Percentiles rank a stretch among this genome's conserved stretches.
phyloP scores from a whole-genome alignment of 1,140 invertebrate species.

The Brachionus rotundiformis region DNA sequence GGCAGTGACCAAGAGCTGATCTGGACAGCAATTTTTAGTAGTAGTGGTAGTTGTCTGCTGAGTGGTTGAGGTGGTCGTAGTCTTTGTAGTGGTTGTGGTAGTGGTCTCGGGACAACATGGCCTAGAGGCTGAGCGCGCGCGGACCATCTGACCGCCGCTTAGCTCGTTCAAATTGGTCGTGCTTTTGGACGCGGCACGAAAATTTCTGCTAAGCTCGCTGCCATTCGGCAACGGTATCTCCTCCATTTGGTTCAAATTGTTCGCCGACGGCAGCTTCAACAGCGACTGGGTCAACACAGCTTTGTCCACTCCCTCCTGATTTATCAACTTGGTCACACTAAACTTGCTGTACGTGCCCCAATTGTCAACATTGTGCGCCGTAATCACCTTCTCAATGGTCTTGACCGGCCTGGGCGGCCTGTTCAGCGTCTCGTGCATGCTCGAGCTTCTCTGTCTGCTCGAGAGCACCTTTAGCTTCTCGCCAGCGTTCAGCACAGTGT shows the following conservation, averaged over 20 bases:
- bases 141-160: not conserved
- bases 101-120: conserved; percentile 24
- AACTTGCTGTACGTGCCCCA: conserved; percentile 49
- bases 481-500: not conserved
- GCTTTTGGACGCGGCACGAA: not conserved
- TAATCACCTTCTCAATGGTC: conserved; percentile 24
- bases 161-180: conserved; percentile 32
- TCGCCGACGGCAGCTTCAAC: not conserved
- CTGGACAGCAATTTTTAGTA: conserved; percentile 8
- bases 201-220: not conserved
- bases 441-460: conserved; percentile 2
- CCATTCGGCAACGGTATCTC: not conserved
- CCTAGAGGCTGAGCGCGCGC: not conserved
- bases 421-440: conserved; percentile 30
- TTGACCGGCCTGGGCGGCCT: conserved; percentile 22
- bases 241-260: conserved; percentile 28
- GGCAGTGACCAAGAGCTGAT: not conserved
- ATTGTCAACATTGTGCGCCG: conserved; percentile 39
- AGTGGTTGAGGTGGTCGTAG: not conserved
- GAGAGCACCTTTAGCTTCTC: conserved; percentile 42
- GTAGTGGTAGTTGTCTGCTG: conserved; percentile 40
- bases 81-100: conserved; percentile 22
- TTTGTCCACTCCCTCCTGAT: conserved; percentile 44
- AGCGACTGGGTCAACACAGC: conserved; percentile 47
- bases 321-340: conserved; percentile 52